Evolutionary conservation across 2,888 invertebrate species (phyloP).

Genomic region (Metacarcinus magister): DNA sequence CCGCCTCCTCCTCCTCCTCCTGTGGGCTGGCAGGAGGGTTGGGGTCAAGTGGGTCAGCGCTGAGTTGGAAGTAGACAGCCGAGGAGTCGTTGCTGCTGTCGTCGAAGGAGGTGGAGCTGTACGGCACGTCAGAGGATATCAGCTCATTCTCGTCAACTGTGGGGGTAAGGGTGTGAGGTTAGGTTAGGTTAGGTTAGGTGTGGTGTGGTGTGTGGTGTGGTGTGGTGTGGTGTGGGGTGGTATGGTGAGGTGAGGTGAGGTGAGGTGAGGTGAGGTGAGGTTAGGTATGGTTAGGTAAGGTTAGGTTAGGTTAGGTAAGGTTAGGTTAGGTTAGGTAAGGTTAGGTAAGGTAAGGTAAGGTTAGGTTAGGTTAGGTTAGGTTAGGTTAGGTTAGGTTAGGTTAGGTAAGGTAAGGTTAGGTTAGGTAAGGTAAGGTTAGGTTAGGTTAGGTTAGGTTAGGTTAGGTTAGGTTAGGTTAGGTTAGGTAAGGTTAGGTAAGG

Average conservation of each 20-base stretch:
- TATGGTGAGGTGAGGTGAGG: no score
- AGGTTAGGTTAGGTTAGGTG: neutral
- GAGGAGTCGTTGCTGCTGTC: neutral
- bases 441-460: no score
- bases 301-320: no score
- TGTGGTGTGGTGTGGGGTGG: no score
- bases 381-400: no score
- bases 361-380: no score
- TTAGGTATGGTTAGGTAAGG: no score
- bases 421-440: neutral
- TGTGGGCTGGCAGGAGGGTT: neutral
- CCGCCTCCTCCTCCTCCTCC: conserved; percentile 69
- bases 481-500: no score
- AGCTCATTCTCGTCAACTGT: neutral
- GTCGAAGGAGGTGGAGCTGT: neutral
- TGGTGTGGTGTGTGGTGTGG: neutral
- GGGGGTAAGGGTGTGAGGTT: neutral
- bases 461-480: no score
- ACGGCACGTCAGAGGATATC: neutral
- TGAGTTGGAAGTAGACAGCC: conserved; percentile 56
- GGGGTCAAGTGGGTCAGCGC: neutral
- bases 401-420: neutral
- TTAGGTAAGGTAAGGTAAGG: no score
- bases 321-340: no score
- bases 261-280: no score